Base-by-base conservation (phyloP, 2,888 invertebrate species). In the Lacanobia oleracea region DNA sequence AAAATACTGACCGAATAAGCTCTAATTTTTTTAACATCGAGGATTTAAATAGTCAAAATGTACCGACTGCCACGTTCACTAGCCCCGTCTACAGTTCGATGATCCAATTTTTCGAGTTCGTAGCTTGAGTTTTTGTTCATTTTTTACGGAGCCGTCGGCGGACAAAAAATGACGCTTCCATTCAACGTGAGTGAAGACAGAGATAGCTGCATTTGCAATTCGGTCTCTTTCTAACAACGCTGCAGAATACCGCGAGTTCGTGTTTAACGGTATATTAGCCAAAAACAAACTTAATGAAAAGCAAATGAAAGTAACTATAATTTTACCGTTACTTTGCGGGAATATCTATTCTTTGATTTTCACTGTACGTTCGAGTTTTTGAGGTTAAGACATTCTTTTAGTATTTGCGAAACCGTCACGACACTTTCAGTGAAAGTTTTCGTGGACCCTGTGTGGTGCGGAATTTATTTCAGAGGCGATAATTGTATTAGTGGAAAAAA, bases 71-170 rank as follows among this genome's bases (percentile, higher is more conserved):
- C 86, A 87, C 91, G 91, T 92, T 93, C 90, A 89, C 88, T 93
- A 92, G 93, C 90, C 93, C 91, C 91, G 87, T 87, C 86, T 89
- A 93, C 90, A 88, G 95, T 94, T 94, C 94, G 94, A 94, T 93
- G 94, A 92, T 94, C 94, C 87, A 94, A 92, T 93, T 94, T 93
- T 90, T 89, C 86, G 89, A 93, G 93, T 91, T 91, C 90, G 90
- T 89, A 85, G 87, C 88, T 86, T 73, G 85, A 87, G 88, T 91
- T 94, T 94, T 94, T 94, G 91, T 91, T 89, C 85, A 87, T 90
- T 91, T 93, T 92, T 93, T 91, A 90, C 86, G 82, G 84, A 88
- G 87, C 86, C 87, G 87, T 86, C 85, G 82, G 72, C 88, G 88
- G 81, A 87, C 89, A 93, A 94, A 94, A 94, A 93, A 91, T 86